Evolutionary conservation across 1,140 invertebrate genomes (phyloP).

Genomic region (Conopomorpha cramerella): DNA sequence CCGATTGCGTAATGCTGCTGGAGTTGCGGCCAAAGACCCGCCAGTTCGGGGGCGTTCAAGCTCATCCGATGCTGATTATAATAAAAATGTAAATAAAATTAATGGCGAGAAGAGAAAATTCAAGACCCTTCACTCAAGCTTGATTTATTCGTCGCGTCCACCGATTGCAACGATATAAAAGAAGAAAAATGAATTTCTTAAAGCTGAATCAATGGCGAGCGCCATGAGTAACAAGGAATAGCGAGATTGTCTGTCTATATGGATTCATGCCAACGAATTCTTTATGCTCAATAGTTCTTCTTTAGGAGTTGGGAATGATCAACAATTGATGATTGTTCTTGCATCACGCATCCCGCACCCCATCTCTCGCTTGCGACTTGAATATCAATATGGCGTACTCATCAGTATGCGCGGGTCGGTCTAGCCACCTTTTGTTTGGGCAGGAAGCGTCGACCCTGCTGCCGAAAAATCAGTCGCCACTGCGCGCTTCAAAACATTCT

Average conservation of each 20-base stretch:
- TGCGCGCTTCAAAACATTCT: slow-evolving; percentile 26
- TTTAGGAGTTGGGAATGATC: slow-evolving; percentile 42
- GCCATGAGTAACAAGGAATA: too few species aligned
- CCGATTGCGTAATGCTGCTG: slow-evolving; percentile 40
- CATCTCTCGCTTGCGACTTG: slow-evolving; percentile 15
- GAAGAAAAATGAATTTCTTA: too few species aligned
- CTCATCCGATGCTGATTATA: slow-evolving; percentile 22
- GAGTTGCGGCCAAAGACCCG: slow-evolving; percentile 28
- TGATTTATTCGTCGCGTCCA: too few species aligned
- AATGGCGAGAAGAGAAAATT: slow-evolving; percentile 20
- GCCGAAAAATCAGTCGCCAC: slow-evolving; percentile 49
- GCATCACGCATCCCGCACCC: slow-evolving; percentile 28
- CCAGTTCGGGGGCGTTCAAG: slow-evolving; percentile 21
- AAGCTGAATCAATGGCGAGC: too few species aligned
- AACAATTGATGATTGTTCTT: slow-evolving; percentile 44
- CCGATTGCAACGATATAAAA: too few species aligned
- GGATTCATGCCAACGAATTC: not conserved
- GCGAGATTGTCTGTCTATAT: too few species aligned
- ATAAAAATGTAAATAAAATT: slow-evolving; percentile 38
- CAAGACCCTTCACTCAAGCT: slow-evolving; percentile 10
- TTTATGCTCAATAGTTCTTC: slow-evolving; percentile 10
- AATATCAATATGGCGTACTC: slow-evolving; percentile 32
- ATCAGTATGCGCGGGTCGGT: slow-evolving; percentile 38
- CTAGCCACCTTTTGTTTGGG: slow-evolving; percentile 47
- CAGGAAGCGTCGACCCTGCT: slow-evolving; percentile 45